Base-by-base conservation (phyloP, 2,113 vertebrate genomes). In the Ceratotherium simum region DNA sequence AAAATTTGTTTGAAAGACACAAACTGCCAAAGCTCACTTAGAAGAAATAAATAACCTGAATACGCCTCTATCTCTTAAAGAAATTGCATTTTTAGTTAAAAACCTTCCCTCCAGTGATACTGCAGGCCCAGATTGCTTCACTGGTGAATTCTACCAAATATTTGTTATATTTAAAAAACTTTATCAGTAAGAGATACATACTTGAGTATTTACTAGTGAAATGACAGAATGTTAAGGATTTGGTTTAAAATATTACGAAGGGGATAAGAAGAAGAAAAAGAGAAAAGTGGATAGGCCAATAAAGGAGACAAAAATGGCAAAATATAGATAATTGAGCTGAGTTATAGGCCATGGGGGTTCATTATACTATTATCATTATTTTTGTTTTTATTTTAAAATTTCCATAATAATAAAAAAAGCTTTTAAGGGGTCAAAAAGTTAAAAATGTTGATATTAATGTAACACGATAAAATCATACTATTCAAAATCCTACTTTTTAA, bases 401-500 rank as follows among this genome's bases (percentile, higher is more conserved):
- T 82, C 48, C 5, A 10, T 78, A 84, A 36, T 92, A 80, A 69
- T 83, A 36, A 67, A 70, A 76, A 81, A 65, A n/a, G 58, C 39
- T 42, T 87, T 64, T 70, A 70, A 64, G 48, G 8, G 6, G 3
- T 91, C 16, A 89, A 64, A 92, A 93, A 78, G 20, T 83, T 79
- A 11, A 79, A 97, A 79, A 62, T 87, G 25, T 67, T 46, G 13
- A 60, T 70, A 60, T 54, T 82, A 93, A 51, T 64, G 10, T 65
- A 64, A 46, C 18, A 86, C n/a, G 20, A 91, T 87, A 88, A 91
- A 93, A 58, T 81, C 64, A 13, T 79, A 73, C 2, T 75, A 29
- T 88, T 95, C 56, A 94, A 3, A 67, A 87, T 86, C 73, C 87
- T 58, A 42, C 58, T 90, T 94, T 91, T 89, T 33, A 64, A 88